Evolutionary conservation across 2,888 invertebrate species (phyloP).

Genomic region (Sminthurides aquaticus): DNA sequence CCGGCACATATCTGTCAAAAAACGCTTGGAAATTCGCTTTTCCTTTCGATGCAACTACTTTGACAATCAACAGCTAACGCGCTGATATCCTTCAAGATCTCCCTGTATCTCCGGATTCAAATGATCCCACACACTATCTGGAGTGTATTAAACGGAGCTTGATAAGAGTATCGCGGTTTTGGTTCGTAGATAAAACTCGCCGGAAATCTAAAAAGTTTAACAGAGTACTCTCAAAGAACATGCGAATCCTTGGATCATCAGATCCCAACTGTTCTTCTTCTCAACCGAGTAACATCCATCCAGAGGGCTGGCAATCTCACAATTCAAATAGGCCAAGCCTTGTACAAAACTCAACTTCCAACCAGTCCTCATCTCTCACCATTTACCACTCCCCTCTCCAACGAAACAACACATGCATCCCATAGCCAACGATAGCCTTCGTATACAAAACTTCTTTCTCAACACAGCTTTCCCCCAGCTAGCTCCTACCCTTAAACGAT

Average conservation of each 20-base stretch:
- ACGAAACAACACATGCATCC: background rate
- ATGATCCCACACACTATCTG: background rate
- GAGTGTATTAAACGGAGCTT: background rate
- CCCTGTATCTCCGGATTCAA: background rate
- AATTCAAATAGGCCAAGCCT: conserved; percentile 3
- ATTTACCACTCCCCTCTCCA: conserved; percentile 6
- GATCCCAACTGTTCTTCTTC: conserved; percentile 13
- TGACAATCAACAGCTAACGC: too few species aligned
- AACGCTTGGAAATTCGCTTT: too few species aligned
- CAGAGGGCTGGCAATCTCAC: conserved; percentile 16
- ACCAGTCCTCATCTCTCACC: conserved; percentile 11
- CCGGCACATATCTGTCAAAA: too few species aligned
- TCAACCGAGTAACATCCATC: background rate
- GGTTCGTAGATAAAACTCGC: too few species aligned
- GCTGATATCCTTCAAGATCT: background rate
- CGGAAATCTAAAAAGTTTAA: background rate
- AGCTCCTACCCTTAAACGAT: too few species aligned
- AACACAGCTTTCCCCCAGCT: too few species aligned
- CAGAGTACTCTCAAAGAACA: conserved; percentile 2
- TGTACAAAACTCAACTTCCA: conserved; percentile 4
- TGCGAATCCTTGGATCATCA: conserved; percentile 20
- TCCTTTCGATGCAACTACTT: too few species aligned
- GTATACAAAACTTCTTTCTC: too few species aligned
- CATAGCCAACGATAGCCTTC: background rate
- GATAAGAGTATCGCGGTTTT: too few species aligned